Evolutionary conservation across 2,113 vertebrate genomes (phyloP), one percentile per base, ranked within the genome.

Genomic region (Triplophysa dalaica): DNA sequence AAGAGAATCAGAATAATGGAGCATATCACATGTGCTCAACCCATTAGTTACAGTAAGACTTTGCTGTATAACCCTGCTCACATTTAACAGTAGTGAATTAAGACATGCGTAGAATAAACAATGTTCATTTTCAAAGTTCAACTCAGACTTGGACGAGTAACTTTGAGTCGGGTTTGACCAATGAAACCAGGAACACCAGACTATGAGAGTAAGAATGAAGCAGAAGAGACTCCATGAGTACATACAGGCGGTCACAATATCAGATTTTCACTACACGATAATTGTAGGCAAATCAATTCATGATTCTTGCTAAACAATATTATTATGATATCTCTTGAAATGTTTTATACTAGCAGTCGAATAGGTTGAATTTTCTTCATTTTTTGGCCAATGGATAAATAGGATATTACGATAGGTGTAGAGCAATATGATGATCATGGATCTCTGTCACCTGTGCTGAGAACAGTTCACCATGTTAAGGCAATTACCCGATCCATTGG

Each of bases 61-160:
- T 83, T 56, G 54, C 60, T 64, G 48, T 66, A 66, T 38, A 72
- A 52, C 58, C 69, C 70, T 43, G 54, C 73, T 38, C 41, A 79
- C 63, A 73, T 74, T 67, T 78, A 77, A 38, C 11, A 10, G 21
- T 48, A 45, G 73, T 68, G 61, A 65, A 81, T 63, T 67, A 77
- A 43, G 58, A 56, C 14, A 26, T 19, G n/a, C 16, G 16, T 9
- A 72, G 48, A 77, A 48, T 13, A 62, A 33, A 17, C 14, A 68
- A 29, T 19, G n/a, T 8, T 68, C 70, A 24, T 26, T 33, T 65
- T n/a, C 48, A 38, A 38, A 7, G 7, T 33, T 33, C 33, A 2
- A 72, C 16, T 58, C 5, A 8, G 1, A n/a, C 21, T n/a, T 9
- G 54, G 2, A 9, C 9, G 19, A 54, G 52, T 6, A 54, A 54